A percentile compares a stretch with the other conserved stretches of the same genome.
phyloP scores from a whole-genome alignment of 2,113 vertebrate species.

The Coptodon bakossiorum region DNA sequence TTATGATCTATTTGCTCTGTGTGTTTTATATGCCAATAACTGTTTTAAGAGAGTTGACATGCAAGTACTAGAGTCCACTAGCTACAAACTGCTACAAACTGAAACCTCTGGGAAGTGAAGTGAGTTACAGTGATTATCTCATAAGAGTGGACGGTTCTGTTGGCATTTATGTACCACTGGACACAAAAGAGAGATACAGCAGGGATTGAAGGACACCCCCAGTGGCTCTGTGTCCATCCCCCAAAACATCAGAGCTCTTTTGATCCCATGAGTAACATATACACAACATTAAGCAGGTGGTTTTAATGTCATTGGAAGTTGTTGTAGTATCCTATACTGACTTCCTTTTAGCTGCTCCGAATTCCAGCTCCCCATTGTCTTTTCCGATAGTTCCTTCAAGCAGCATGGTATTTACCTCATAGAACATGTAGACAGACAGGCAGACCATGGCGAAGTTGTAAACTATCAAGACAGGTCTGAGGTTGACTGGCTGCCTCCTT shows the following conservation, averaged over 20 bases:
- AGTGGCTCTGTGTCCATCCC: not conserved
- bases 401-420: constrained; percentile 54
- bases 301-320: not conserved
- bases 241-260: not conserved
- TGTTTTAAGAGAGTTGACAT: not conserved
- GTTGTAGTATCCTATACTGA: not conserved
- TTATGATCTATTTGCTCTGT: not conserved
- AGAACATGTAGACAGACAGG: constrained; percentile 67
- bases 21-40: not conserved
- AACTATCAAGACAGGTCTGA: constrained; percentile 43
- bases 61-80: not conserved
- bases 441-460: constrained; percentile 58
- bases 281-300: not conserved
- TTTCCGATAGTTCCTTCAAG: not conserved
- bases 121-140: not conserved
- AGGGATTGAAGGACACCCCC: not conserved
- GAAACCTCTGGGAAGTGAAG: not conserved
- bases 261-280: not conserved
- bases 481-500: constrained; percentile 22
- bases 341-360: not conserved
- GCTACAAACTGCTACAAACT: not conserved
- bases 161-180: not conserved
- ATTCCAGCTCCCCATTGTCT: not conserved
- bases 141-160: not conserved
- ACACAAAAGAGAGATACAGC: too few relatives aligned